Evolutionary conservation across 1,140 invertebrate species (phyloP), one percentile per base, ranked within the genome.

Genomic region (Drosophila seguyi): DNA sequence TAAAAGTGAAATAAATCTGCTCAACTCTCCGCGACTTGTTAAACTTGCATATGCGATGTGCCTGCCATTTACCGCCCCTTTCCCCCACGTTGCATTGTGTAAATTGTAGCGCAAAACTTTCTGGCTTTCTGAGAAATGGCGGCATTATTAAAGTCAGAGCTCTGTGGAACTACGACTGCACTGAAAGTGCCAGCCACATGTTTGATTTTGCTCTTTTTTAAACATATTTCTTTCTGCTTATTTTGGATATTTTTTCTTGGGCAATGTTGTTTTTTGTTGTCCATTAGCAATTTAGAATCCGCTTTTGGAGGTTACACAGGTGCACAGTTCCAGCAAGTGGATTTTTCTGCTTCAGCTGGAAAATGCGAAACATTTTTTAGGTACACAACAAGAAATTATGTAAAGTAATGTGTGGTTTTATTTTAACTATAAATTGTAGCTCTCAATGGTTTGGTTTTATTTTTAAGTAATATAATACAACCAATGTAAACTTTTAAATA

Each of bases 211-310:
- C 20, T 6, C 10, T 27, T 13, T 20, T 52, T 8, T 45, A 14
- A 60, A 60, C 20, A 25, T 36, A 57, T 38, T 29, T 66, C 13
- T 47, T 38, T 31, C 6, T 4, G 41, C 6, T 16, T 29, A 14
- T 66, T 52, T 53, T 50, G 29, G 10, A 14, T 34, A 18, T 44
- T 67, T 34, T 27, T 53, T 36, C 29, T 29, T 53, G 16, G 6
- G 34, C 25, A 18, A 34, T 36, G n/a, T 36, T 36, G n/a, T 36
- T 52, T 59, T 48, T 72, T 63, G 66, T 67, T 69, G 68, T 60
- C 75, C 78, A 90, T 88, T 88, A 69, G 74, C 81, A 85, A 78
- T 88, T 84, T 81, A 55, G 77, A 84, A 84, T 88, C 27, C 42
- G 59, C 53, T 41, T 41, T 47, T 47, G 36, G 45, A 58, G 50